phyloP scores from a whole-genome alignment of 2,113 vertebrate species.

The Gymnobelideus leadbeateri region DNA sequence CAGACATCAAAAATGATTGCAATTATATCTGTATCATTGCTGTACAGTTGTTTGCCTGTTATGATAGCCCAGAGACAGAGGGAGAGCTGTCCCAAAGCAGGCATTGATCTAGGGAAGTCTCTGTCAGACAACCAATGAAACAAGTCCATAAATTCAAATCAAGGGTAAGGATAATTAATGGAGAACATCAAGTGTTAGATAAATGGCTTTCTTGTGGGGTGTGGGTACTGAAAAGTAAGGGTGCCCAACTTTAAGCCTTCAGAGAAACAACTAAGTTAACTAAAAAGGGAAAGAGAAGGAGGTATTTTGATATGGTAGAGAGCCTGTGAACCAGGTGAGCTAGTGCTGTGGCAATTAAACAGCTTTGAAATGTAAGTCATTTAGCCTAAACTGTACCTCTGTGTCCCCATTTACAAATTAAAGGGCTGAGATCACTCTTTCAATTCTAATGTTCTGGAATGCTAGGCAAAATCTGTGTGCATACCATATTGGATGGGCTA shows the following conservation, averaged over 20 bases:
- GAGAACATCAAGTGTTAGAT: fast-evolving
- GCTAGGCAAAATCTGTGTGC: not conserved
- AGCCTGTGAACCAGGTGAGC: not conserved
- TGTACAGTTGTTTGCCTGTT: not conserved
- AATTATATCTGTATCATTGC: conserved; percentile 40
- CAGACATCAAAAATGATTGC: conserved; percentile 72
- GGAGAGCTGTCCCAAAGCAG: not conserved
- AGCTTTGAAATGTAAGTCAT: not conserved
- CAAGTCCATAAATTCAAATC: conserved; percentile 39
- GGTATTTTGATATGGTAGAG: not conserved
- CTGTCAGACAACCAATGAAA: not conserved
- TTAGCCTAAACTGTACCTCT: not conserved
- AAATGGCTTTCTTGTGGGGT: not conserved
- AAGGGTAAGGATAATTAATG: conserved; percentile 7
- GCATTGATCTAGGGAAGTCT: not conserved
- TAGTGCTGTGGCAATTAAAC: not conserved
- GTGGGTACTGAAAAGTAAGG: conserved; percentile 1
- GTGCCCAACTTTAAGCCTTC: fast-evolving
- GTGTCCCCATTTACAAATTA: not conserved
- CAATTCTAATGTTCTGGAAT: not conserved
- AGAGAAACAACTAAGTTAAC: conserved; percentile 30
- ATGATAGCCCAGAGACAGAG: conserved; percentile 49
- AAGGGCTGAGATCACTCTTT: not conserved
- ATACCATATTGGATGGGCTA: not conserved
- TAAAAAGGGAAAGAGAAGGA: not conserved